Conservation (phyloP, 2,888 invertebrate genomes). For the Escarpia spicata region DNA sequence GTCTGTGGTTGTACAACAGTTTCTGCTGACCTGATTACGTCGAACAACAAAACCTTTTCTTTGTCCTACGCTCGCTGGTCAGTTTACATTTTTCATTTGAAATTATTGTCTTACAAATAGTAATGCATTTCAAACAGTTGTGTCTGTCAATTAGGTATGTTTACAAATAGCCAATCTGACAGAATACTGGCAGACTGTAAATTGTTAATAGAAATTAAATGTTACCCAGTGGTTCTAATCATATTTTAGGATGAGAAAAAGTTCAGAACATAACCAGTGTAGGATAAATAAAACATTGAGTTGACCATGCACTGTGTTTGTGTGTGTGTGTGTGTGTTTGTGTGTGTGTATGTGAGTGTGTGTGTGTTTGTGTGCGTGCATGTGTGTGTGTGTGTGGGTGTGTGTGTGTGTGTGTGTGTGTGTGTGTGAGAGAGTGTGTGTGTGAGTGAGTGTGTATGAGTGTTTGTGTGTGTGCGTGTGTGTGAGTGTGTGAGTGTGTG, state of each 20-base stretch:
- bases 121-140: neutral
- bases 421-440: neutral
- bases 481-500: neutral
- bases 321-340: neutral
- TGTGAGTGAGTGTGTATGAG: neutral
- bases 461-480: neutral
- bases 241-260: neutral
- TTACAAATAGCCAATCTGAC: neutral
- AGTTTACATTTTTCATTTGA: neutral
- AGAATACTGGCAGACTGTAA: too few relatives aligned
- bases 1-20: neutral
- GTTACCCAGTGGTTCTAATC: neutral
- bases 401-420: neutral
- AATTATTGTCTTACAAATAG: neutral
- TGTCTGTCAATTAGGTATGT: neutral
- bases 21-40: neutral
- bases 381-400: neutral
- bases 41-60: neutral
- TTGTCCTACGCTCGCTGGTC: neutral
- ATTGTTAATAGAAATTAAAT: neutral
- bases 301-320: neutral
- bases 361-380: neutral
- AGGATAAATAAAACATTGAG: neutral
- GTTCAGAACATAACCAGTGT: neutral
- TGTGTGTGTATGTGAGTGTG: neutral